These are phyloP conservation scores for Entosphenus tridentatus DNA, from an alignment of 2,113 vertebrate species.

Conservation along the genomic window DNA sequence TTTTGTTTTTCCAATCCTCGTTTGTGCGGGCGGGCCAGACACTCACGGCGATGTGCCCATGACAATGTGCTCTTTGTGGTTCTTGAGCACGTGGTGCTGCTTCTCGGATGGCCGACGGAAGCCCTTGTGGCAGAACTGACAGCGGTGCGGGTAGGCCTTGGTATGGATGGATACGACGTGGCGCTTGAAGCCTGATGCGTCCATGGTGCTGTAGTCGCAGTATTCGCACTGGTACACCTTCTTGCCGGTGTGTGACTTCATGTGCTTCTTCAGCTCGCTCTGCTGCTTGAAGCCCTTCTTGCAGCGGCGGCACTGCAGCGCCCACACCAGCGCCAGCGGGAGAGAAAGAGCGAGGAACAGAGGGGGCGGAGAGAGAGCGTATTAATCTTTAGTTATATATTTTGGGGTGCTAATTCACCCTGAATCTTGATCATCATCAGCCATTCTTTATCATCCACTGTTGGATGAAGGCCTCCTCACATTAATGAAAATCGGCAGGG, in stretches of 20 bases:
- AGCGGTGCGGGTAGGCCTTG: conserved; percentile 95
- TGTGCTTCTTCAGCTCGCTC: conserved; percentile 58
- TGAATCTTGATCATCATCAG: too few species aligned
- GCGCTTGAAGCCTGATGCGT: conserved; percentile 90
- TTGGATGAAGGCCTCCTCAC: too few species aligned
- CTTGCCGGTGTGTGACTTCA: conserved; percentile 76
- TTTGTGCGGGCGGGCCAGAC: too few species aligned
- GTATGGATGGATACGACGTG: conserved; percentile 99
- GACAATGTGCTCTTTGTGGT: conserved; percentile 53
- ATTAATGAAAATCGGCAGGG: too few species aligned
- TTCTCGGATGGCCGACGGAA: conserved; percentile 93
- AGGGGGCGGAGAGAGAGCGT: too few species aligned
- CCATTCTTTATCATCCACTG: too few species aligned
- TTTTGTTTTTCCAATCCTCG: too few species aligned
- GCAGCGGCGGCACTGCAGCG: conserved; percentile 54
- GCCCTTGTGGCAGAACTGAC: conserved; percentile 90
- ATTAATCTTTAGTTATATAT: too few species aligned
- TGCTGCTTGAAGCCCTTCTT: conserved; percentile 60
- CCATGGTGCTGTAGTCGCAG: conserved; percentile 96
- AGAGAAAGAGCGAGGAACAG: too few species aligned
- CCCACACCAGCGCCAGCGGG: too few species aligned
- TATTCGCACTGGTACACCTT: conserved; percentile 97
- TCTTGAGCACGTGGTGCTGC: conserved; percentile 95
- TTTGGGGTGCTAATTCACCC: too few species aligned
- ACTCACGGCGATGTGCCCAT: too few species aligned